These are phyloP conservation scores for Aptenodytes forsteri DNA, from an alignment of 2,113 vertebrate genomes.

Conservation along the genomic window DNA sequence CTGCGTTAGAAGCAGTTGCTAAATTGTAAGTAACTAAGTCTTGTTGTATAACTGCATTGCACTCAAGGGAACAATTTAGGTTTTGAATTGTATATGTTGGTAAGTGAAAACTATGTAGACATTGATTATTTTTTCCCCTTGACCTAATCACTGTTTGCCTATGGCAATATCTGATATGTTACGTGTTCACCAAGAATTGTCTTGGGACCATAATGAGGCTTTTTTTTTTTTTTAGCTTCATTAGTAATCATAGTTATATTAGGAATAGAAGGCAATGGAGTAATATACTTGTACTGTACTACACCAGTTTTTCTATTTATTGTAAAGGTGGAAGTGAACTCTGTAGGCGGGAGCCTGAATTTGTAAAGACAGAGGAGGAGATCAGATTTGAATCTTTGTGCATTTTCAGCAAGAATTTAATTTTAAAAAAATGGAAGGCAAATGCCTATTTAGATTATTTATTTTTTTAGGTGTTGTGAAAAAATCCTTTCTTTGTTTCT, in stretches of 20 bases:
- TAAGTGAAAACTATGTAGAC: conserved; percentile 72
- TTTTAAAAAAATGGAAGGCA: not conserved
- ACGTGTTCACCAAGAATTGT: conserved; percentile 46
- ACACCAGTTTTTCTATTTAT: not conserved
- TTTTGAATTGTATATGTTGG: conserved; percentile 69
- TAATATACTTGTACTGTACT: not conserved
- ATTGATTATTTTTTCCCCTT: conserved; percentile 70
- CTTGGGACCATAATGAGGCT: conserved; percentile 20
- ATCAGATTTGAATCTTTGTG: not conserved
- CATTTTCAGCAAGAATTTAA: not conserved
- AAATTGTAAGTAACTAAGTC: conserved; percentile 67
- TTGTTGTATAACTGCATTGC: conserved; percentile 60
- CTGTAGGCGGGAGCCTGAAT: not conserved
- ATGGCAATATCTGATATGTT: conserved; percentile 61
- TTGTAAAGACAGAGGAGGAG: not conserved
- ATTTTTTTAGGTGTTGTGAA: not conserved
- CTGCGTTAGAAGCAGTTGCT: conserved; percentile 42
- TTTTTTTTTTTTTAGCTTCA: conserved; percentile 13
- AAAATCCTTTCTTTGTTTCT: not conserved
- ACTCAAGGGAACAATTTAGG: conserved; percentile 66
- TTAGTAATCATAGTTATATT: conserved; percentile 60
- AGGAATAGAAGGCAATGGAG: not conserved
- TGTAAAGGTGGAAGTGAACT: not conserved
- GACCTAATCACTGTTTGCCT: conserved; percentile 67
- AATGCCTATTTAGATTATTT: not conserved